Evolutionary conservation across 2,113 vertebrate species (phyloP).

Genomic region (Pituophis catenifer): DNA sequence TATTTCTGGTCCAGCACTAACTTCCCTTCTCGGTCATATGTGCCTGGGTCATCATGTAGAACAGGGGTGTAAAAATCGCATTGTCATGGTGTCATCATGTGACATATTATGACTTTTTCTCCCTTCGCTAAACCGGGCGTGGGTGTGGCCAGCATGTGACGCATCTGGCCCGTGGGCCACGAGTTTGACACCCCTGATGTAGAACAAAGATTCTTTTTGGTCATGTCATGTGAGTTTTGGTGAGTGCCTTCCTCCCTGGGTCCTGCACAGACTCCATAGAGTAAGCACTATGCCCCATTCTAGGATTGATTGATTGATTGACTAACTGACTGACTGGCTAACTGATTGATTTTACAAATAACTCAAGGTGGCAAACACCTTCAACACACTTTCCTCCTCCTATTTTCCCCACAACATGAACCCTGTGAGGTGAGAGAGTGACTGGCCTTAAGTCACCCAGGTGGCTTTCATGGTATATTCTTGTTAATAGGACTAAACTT

Average conservation of each 20-base stretch:
- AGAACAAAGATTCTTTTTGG: background rate
- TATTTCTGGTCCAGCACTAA: background rate
- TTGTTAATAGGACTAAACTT: background rate
- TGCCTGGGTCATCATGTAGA: background rate
- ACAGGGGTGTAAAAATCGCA: no score
- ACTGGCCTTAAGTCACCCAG: background rate
- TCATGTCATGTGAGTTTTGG: background rate
- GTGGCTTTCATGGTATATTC: background rate
- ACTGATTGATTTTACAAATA: no score
- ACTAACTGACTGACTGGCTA: no score
- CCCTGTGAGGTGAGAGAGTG: background rate
- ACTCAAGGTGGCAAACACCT: background rate
- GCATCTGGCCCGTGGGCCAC: no score
- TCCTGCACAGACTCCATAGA: background rate
- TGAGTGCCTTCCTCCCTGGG: background rate
- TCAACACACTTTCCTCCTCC: background rate
- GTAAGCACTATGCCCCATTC: background rate
- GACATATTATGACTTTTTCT: no score
- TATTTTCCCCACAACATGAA: background rate
- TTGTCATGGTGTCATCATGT: no score
- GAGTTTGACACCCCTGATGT: no score
- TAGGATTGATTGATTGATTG: background rate
- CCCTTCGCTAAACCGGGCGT: no score
- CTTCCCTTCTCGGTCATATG: background rate
- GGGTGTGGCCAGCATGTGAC: no score